Base-by-base conservation (phyloP, 2,888 invertebrate species). In the Incurvaria masculella region DNA sequence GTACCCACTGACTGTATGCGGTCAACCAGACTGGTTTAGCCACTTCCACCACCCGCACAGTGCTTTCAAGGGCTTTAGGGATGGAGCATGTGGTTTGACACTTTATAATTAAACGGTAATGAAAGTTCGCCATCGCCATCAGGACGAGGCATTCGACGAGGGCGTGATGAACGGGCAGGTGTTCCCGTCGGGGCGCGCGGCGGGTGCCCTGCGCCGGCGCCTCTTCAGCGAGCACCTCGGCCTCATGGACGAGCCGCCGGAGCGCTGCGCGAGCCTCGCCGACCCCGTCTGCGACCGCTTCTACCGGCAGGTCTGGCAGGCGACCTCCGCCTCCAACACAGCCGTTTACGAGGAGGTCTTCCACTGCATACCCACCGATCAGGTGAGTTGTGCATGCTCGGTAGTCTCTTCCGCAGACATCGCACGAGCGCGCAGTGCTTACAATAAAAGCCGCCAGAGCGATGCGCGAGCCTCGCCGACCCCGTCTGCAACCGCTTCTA, bases 201-300 rank as follows among this genome's bases (percentile, higher is more conserved):
- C 94, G 0, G 91, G 93, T 1, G 86, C 88, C 10, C 75, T 98
- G 17, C 76, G 98, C 27, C 88, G 88, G 62, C 85, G 89, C 42
- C 75, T 98, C 44, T 97, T 98, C 71, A 82, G 87, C 51, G 98
- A 98, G 65, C 98, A 98, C 69, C 81, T 98, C 44, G 97, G 97
- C 2, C 68, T 68, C 2, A 58, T 67, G 69, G 80, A 74, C 14
- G 65, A 70, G 4, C 68, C 79, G 38, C 69, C 84, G 43, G 62
- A 68, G 0, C 74, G 80, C 51, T 65, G 64, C 1, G 68, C 72
- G 8, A 85, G 87, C 58, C 71, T 97, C 0, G 83, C 82, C 41
- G 97, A 98, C 72, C 93, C 94, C 0, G 82, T 90, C 47, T 79
- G 81, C 49, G 87, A 91, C 51, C 68, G 84, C 14, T 98, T 99